phyloP scores from a whole-genome alignment of 30 jellyfish, hydroid and myxozoan species.

The Cassiopea xamachana region DNA sequence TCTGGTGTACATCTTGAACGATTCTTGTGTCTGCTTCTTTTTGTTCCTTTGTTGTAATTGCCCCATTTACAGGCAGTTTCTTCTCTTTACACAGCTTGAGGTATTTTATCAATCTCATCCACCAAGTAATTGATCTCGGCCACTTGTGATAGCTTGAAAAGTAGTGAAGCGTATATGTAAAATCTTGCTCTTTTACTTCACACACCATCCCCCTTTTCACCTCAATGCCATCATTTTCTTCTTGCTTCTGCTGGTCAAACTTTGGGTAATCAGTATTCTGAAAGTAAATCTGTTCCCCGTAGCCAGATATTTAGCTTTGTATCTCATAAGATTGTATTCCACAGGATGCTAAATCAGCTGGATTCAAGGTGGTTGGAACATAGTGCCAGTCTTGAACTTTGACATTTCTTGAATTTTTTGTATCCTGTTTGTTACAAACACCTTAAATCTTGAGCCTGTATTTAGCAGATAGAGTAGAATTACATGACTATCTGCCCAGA shows the following conservation, averaged over 20 bases:
- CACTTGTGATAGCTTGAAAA: not conserved
- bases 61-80: too few relatives aligned
- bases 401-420: not conserved
- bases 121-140: not conserved
- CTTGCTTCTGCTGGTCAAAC: not conserved
- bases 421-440: not conserved
- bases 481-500: not conserved
- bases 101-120: not conserved
- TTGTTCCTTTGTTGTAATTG: not conserved
- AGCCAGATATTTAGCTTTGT: not conserved
- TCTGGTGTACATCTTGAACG: not conserved
- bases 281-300: not conserved
- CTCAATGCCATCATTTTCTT: not conserved
- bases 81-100: not conserved
- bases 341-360: not conserved
- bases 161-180: not conserved
- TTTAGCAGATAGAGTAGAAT: not conserved
- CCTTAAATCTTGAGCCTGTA: not conserved
- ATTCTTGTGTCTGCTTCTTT: not conserved
- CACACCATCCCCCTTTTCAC: not conserved
- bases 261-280: not conserved
- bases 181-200: not conserved
- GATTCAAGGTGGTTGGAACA: not conserved
- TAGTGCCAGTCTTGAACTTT: not conserved
- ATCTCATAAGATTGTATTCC: not conserved